A percentile compares a stretch with the other conserved stretches of the same genome.
Conservation (phyloP, 2,797 vertebrate genomes). For the Halcyon smyrnensis region DNA sequence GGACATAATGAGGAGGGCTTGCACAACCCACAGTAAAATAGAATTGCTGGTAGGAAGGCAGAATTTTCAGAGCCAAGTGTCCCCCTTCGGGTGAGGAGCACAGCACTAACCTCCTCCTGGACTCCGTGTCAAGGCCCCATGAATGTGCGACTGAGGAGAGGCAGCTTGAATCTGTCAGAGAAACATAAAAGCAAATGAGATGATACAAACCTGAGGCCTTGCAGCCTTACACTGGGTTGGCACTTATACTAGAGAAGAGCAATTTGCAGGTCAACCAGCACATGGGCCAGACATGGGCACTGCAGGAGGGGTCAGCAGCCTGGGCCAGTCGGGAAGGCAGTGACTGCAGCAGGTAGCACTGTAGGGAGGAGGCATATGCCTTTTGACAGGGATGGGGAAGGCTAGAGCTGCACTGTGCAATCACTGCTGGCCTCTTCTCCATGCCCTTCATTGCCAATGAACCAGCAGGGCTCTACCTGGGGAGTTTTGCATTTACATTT, state of each 20-base stretch:
- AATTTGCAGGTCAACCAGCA: neutral
- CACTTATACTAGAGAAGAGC: neutral
- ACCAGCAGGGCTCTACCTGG: accelerated
- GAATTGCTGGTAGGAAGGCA: neutral
- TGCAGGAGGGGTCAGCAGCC: neutral
- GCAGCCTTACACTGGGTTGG: neutral
- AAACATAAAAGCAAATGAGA: neutral
- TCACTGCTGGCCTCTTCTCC: neutral
- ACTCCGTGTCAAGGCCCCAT: constrained; percentile 55
- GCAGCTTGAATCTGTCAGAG: constrained; percentile 71
- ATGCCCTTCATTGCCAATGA: neutral
- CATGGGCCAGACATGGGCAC: accelerated
- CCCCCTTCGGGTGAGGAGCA: neutral
- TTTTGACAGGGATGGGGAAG: neutral
- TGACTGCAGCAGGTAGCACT: neutral
- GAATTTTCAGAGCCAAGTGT: neutral
- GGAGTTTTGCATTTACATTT: neutral
- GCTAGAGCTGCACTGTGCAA: neutral
- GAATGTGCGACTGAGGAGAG: constrained; percentile 55
- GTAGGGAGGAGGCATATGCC: neutral
- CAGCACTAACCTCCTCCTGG: constrained; percentile 73
- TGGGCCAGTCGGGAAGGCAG: neutral
- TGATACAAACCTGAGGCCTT: neutral
- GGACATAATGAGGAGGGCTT: neutral
- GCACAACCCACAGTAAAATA: neutral